Base-by-base conservation (phyloP, 2,888 invertebrate genomes). In the Apamea crenata region DNA sequence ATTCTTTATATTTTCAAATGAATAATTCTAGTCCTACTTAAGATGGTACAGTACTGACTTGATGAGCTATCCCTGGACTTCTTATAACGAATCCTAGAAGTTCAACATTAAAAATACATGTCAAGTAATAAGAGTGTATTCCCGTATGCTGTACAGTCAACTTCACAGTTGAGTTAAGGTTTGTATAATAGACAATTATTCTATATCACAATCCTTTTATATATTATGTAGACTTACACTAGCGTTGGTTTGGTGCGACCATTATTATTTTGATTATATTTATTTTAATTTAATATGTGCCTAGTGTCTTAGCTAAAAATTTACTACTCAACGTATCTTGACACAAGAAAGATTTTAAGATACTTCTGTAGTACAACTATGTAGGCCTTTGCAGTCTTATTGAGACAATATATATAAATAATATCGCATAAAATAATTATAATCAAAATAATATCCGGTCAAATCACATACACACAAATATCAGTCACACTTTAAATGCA, bases 171-270 rank as follows among this genome's bases (percentile, higher is more conserved):
- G 78, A 87, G 65, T 80, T 88, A 91, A 88, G 90, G 90, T 88
- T 91, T 92, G 93, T 81, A 91, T 81, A 91, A 95, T 93, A 91
- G 91, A 94, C 84, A 92, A 94, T 94, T 94, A 95, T 91, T 92
- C 93, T 94, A 95, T 95, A 95, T 95, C 95, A 95, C 95, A 95
- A 94, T 95, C 94, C 94, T 93, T 88, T 88, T 87, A 90, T 90
- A 90, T 89, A 90, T 88, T 90, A 92, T 88, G 90, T 92, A 91
- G 91, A 89, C 92, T 93, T 92, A 92, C 78, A 74, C 90, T 92
- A 91, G 87, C 87, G 91, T 90, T 91, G 91, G 92, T 93, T 91
- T 91, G 89, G 87, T 85, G 86, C 77, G 84, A 87, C 87, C 84
- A 80, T 7, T 47, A 89, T 90, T 89, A 92, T 87, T 92, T 88